Evolutionary conservation across 2,113 vertebrate genomes (phyloP).

Genomic region (Melanocharis versteri): DNA sequence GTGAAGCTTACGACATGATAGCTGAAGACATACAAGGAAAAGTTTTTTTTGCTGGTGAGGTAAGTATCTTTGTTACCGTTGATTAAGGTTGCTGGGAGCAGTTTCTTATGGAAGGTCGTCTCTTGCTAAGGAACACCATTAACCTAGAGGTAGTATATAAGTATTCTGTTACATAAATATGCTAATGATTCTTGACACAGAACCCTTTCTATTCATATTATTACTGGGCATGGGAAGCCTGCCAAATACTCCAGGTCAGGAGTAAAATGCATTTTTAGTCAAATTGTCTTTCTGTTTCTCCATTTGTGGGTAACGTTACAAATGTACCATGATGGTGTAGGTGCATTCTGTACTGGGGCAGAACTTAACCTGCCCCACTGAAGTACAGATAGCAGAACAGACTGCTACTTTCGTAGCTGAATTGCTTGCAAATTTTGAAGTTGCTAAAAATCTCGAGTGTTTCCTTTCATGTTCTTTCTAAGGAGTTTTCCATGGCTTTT

Average conservation of each 20-base stretch:
- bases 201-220: background rate
- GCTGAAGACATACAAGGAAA: slow-evolving; percentile 94
- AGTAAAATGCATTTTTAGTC: background rate
- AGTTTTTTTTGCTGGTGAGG: slow-evolving; percentile 95
- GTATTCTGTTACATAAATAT: background rate
- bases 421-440: background rate
- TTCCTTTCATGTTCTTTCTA: background rate
- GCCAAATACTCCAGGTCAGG: background rate
- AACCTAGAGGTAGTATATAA: background rate
- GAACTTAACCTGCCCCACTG: background rate
- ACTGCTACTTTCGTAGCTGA: background rate
- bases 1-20: slow-evolving; percentile 93
- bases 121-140: background rate
- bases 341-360: background rate
- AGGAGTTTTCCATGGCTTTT: background rate
- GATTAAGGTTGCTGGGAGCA: background rate
- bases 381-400: background rate
- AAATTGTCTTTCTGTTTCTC: background rate
- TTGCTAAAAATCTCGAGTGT: background rate
- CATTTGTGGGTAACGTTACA: background rate
- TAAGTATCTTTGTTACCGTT: slow-evolving; percentile 40
- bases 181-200: background rate
- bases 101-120: accelerated
- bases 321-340: background rate
- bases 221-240: background rate